These are phyloP conservation scores for Eutrigla gurnardus DNA, from an alignment of 2,797 vertebrate species.

Conservation along the genomic window DNA sequence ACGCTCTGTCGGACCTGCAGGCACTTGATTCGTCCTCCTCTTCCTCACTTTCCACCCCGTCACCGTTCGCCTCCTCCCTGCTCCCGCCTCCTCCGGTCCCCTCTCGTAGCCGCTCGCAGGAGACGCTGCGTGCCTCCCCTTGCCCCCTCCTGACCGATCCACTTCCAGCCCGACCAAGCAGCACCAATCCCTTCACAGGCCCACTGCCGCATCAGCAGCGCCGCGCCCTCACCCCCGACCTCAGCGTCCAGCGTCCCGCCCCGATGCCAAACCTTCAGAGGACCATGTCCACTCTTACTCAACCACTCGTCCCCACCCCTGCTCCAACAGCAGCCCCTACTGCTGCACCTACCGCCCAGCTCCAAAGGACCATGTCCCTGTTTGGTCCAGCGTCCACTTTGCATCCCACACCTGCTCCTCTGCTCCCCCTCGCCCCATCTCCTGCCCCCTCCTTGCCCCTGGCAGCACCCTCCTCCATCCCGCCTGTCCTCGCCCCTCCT, in stretches of 20 bases:
- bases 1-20: slow-evolving; percentile 76
- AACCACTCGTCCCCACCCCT: slow-evolving; percentile 64
- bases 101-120: slow-evolving; percentile 86
- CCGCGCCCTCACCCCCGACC: slow-evolving; percentile 77
- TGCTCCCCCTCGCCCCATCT: slow-evolving; percentile 33
- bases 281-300: slow-evolving; percentile 60
- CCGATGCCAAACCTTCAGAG: slow-evolving; percentile 67
- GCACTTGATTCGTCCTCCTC: slow-evolving; percentile 73
- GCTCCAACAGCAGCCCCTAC: slow-evolving; percentile 37
- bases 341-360: slow-evolving; percentile 38
- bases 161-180: slow-evolving; percentile 79
- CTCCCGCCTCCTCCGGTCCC: slow-evolving; percentile 85
- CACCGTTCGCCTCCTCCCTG: slow-evolving; percentile 76
- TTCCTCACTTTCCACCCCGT: slow-evolving; percentile 74
- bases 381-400: slow-evolving; percentile 50
- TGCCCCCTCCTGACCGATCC: slow-evolving; percentile 80
- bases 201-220: slow-evolving; percentile 77
- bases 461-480: slow-evolving; percentile 51
- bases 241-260: slow-evolving; percentile 65
- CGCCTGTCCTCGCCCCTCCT: slow-evolving; percentile 34
- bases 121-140: slow-evolving; percentile 81
- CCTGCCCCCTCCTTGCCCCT: slow-evolving; percentile 60
- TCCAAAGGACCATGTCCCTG: slow-evolving; percentile 67
- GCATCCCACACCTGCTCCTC: slow-evolving; percentile 41
- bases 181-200: slow-evolving; percentile 87